A percentile compares a stretch with the other conserved stretches of the same genome.
Conservation (phyloP, 2,888 invertebrate genomes). For the Hydraecia micacea region DNA sequence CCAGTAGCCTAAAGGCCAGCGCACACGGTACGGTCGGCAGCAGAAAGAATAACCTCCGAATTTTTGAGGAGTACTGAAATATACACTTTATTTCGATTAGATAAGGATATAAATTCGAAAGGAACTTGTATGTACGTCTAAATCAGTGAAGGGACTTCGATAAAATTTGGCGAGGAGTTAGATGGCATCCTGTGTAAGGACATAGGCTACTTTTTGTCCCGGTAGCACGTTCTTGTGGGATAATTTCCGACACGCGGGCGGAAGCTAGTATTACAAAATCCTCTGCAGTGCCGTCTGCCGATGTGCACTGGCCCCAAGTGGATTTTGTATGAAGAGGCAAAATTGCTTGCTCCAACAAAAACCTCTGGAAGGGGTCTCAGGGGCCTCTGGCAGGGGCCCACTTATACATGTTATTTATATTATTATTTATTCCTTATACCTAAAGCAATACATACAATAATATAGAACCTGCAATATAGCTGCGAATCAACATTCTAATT, state of each 20-base stretch:
- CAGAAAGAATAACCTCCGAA: background rate
- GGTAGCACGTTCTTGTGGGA: too few species aligned
- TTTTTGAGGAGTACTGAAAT: background rate
- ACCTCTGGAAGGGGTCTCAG: background rate
- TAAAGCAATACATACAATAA: conserved; percentile 21
- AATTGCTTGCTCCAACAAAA: conserved; percentile 1
- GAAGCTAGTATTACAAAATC: background rate
- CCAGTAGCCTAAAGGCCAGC: background rate
- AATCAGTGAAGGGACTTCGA: too few species aligned
- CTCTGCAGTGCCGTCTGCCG: background rate
- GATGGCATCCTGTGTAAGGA: too few species aligned
- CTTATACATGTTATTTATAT: background rate
- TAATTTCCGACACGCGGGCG: too few species aligned
- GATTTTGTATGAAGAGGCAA: background rate
- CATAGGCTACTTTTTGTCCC: too few species aligned
- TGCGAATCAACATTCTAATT: conserved; percentile 40
- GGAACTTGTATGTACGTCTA: too few species aligned
- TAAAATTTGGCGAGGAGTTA: too few species aligned
- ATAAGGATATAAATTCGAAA: too few species aligned
- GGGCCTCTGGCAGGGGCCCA: background rate
- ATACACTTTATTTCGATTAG: background rate
- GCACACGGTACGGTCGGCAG: background rate
- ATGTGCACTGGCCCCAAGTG: background rate
- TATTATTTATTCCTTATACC: conserved; percentile 6
- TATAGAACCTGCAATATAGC: conserved; percentile 36